A percentile compares a stretch with the other conserved stretches of the same genome.
These are phyloP conservation scores for Dolichopus griseipennis DNA, from an alignment of 2,888 invertebrate genomes.

Conservation along the genomic window DNA sequence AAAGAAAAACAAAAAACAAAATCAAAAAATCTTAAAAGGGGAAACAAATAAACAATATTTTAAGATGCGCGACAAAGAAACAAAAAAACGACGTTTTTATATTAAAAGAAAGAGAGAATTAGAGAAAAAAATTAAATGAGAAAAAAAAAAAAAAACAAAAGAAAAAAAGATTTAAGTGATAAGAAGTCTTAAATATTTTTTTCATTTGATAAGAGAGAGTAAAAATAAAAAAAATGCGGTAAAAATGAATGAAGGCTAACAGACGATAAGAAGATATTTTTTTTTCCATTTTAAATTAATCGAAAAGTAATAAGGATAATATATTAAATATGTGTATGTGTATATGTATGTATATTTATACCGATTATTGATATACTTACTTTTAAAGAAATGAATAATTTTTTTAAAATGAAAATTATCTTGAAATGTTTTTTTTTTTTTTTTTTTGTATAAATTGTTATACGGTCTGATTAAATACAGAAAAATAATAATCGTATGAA, in stretches of 20 bases:
- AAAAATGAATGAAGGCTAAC: background rate
- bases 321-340: background rate
- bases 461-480: too few relatives aligned
- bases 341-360: background rate
- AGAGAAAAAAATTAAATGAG: too few relatives aligned
- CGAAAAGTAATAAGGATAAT: conserved; percentile 4
- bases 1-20: background rate
- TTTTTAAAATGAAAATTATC: too few relatives aligned
- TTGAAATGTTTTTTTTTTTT: too few relatives aligned
- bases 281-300: background rate
- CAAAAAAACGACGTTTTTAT: too few relatives aligned
- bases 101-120: background rate
- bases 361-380: too few relatives aligned
- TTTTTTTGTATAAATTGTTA: too few relatives aligned
- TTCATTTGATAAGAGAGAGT: background rate
- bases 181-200: background rate
- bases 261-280: background rate
- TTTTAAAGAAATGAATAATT: too few relatives aligned
- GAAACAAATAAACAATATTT: background rate
- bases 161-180: background rate
- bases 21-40: background rate
- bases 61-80: conserved; percentile 3
- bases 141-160: too few relatives aligned
- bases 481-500: too few relatives aligned
- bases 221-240: conserved; percentile 2